phyloP scores from a whole-genome alignment of 2,113 vertebrate species.

The Calidris pugnax region DNA sequence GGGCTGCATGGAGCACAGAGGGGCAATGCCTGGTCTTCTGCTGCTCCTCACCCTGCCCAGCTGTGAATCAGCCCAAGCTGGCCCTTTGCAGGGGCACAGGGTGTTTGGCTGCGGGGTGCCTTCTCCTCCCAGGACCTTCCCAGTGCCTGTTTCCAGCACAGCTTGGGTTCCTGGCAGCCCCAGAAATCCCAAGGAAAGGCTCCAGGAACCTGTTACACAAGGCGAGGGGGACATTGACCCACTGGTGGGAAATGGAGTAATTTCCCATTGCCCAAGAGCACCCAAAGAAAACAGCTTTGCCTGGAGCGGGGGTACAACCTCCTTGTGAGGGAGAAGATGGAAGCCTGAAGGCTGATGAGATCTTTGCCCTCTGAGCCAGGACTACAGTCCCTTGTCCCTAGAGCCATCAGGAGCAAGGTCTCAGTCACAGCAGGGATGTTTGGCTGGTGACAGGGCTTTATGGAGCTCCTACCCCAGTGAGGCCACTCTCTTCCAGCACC shows the following conservation, averaged over 20 bases:
- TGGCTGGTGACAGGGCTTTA: neutral
- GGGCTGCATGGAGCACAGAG: fast-evolving
- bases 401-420: neutral
- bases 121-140: neutral
- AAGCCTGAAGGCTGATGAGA: neutral
- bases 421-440: neutral
- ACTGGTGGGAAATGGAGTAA: neutral
- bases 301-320: neutral
- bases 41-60: neutral
- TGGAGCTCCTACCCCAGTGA: neutral
- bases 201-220: neutral
- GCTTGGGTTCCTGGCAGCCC: neutral
- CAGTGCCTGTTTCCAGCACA: neutral
- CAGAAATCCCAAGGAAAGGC: neutral
- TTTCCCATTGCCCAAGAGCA: slow-evolving; percentile 36
- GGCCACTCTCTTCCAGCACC: neutral
- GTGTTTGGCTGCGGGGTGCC: neutral
- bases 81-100: neutral
- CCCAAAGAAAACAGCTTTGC: neutral
- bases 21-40: neutral
- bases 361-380: neutral
- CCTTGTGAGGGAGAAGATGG: neutral
- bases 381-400: neutral
- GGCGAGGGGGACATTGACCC: neutral
- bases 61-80: neutral